Evolutionary conservation across 2,113 vertebrate species (phyloP).

Genomic region (Caretta caretta): DNA sequence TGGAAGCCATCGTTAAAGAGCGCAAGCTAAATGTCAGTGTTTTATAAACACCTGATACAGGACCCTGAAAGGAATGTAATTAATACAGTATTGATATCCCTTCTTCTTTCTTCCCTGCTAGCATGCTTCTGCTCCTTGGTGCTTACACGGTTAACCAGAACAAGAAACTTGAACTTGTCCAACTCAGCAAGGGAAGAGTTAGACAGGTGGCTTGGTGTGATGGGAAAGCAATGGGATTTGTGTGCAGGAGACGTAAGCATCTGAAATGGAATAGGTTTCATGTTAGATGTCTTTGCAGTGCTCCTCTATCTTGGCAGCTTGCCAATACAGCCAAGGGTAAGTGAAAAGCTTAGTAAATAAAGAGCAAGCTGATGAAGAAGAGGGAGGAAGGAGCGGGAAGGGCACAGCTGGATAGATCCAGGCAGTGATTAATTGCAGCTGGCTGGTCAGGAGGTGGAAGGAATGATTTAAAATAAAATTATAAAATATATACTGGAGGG

Average conservation of each 20-base stretch:
- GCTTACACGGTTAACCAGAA: not conserved
- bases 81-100: not conserved
- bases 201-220: not conserved
- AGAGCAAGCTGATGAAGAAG: not conserved
- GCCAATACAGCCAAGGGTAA: not conserved
- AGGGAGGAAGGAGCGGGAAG: not conserved
- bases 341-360: not conserved
- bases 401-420: not conserved
- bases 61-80: not conserved
- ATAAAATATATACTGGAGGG: not conserved
- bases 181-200: not conserved
- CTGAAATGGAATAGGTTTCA: not conserved
- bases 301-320: not conserved
- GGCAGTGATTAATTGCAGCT: not conserved
- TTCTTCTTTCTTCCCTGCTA: not conserved
- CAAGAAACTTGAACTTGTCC: not conserved
- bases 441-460: not conserved
- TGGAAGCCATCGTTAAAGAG: not conserved
- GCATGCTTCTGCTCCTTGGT: not conserved
- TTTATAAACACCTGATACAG: not conserved
- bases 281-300: not conserved
- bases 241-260: not conserved
- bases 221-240: not conserved
- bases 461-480: not conserved
- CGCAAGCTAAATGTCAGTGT: not conserved